Evolutionary conservation across 2,797 vertebrate species (phyloP).

Genomic region (Margarornis squamiger): DNA sequence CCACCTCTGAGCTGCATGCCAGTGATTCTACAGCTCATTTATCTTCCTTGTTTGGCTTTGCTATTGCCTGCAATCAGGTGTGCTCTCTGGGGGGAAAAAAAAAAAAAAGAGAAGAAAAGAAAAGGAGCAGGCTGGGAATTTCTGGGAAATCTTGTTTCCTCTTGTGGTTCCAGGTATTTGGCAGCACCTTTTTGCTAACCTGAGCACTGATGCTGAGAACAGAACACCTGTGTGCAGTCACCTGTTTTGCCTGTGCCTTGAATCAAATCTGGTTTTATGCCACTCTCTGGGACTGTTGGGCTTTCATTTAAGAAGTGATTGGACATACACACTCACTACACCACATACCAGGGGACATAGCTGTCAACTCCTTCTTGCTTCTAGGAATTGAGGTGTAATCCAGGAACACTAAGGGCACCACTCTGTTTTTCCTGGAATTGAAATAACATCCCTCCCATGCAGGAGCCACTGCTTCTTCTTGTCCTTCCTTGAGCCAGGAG

Average conservation of each 20-base stretch:
- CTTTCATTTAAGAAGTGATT: neutral
- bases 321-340: neutral
- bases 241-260: neutral
- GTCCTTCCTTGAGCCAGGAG: neutral
- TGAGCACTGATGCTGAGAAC: neutral
- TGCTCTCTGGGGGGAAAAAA: neutral
- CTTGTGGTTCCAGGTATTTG: neutral
- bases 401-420: neutral
- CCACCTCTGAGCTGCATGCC: slow-evolving; percentile 2
- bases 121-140: neutral
- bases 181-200: neutral
- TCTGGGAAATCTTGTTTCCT: neutral
- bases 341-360: neutral
- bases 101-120: neutral
- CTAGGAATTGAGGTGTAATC: neutral
- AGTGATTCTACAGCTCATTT: neutral
- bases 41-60: neutral
- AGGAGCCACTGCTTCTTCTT: neutral
- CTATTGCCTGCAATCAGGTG: neutral
- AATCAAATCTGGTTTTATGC: neutral
- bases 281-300: neutral
- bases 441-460: neutral
- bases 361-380: neutral
- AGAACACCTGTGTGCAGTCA: neutral
- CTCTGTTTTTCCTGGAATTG: neutral